Evolutionary conservation across 1,140 invertebrate genomes (phyloP).

Genomic region (Dinoponera quadriceps): DNA sequence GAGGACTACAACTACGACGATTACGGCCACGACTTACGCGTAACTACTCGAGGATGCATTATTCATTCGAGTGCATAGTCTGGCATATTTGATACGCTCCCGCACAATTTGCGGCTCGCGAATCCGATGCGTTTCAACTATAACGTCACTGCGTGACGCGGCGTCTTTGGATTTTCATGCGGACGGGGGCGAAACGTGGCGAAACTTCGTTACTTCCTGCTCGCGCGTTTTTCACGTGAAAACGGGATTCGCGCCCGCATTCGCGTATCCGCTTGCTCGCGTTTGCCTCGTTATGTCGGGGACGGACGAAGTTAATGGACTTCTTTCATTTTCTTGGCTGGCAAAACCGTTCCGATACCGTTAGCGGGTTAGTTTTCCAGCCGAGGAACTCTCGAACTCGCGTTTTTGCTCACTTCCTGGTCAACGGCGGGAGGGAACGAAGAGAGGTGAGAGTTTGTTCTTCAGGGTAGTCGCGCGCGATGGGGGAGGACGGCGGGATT

Average conservation of each 20-base stretch:
- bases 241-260: neutral
- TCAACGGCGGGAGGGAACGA: neutral
- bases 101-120: too few relatives aligned
- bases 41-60: constrained; percentile 22
- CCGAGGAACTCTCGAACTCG: too few relatives aligned
- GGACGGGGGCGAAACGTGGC: too few relatives aligned
- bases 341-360: neutral
- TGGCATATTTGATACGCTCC: neutral
- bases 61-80: neutral
- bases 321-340: neutral
- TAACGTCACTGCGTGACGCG: too few relatives aligned
- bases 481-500: neutral
- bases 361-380: too few relatives aligned
- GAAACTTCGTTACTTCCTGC: too few relatives aligned
- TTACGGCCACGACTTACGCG: too few relatives aligned
- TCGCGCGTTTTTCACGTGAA: too few relatives aligned
- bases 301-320: neutral
- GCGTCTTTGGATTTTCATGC: too few relatives aligned
- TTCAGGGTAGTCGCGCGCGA: neutral
- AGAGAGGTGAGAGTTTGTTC: neutral
- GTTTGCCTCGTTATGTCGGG: neutral
- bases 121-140: too few relatives aligned
- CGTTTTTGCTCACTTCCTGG: too few relatives aligned
- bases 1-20: neutral
- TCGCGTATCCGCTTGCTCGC: neutral